Evolutionary conservation across 2,888 invertebrate genomes (phyloP), one percentile per base, ranked within the genome.

Genomic region (Ochropleura leucogaster): DNA sequence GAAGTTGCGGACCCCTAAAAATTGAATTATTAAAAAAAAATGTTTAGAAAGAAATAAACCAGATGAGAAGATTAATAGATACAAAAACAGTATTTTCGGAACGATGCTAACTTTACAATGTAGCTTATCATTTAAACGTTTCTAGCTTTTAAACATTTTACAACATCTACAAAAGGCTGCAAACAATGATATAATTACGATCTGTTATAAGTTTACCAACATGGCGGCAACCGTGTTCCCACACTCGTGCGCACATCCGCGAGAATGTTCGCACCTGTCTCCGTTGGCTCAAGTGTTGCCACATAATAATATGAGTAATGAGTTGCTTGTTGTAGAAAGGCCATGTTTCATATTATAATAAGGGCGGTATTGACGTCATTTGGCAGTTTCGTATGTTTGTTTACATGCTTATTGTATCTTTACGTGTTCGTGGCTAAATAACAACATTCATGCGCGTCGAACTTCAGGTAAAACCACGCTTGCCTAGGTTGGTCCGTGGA

Each of bases 181-280:
- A 9, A 64, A 68, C 46, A 72, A 57, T 66, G 67, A 65, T 42
- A 42, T 59, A 65, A 65, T 64, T 62, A 70, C n/a, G 40, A 60
- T 55, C 42, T 51, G n/a, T 42, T 74, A 49, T 16, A 42, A 66
- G 62, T 18, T 51, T 18, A 40, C 16, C 47, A 68, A 49, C 49
- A 46, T 62, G 42, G 63, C 40, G 18, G 67, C 57, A 63, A 63
- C 49, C 40, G 20, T 83, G 68, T 82, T 83, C 82, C 67, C 82
- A 80, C 80, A 79, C 42, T 68, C 69, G 3, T 3, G 68, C 66
- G 57, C 62, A 30, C 72, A 20, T 74, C 68, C 66, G 74, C 84
- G 71, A 60, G 74, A 72, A 67, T 78, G 72, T 70, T 70, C 59
- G 49, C 72, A 74, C 68, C 74, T 69, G 78, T 53, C 66, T 49